Base-by-base conservation (phyloP, 2,113 vertebrate species). In the Tinamus guttatus region DNA sequence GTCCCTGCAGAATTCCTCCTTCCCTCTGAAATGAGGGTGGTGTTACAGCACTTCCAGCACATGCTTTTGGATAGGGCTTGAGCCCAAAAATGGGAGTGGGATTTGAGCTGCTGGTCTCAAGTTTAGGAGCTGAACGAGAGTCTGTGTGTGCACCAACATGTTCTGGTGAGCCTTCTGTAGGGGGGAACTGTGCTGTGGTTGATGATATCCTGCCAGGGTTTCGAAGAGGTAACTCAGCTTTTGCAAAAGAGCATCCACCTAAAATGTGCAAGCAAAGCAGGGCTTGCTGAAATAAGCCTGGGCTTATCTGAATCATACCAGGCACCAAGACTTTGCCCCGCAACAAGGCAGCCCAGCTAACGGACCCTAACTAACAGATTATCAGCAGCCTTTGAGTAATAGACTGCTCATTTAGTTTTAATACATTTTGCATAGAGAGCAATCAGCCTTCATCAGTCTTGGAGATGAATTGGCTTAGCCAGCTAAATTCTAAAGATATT, bases 391-490 rank as follows among this genome's bases (percentile, higher is more conserved):
- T 96, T 98, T 99, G 99, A 99, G 98, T 99, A 99, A 99, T 99
- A 99, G 98, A 99, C 98, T 99, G 98, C 99, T 99, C 98, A 99
- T 99, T 99, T 99, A 98, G 98, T 98, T 98, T 98, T 99, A 99
- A 99, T 99, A 99, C 97, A 97, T 99, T 99, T 99, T 99, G 99
- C 99, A 99, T 99, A 98, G 98, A 99, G 98, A 99, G 98, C 98
- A 98, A 98, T 98, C 98, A 98, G 97, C 98, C 98, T 98, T 99
- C 99, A 99, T 99, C 98, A 98, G 98, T 99, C 99, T 99, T 99
- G 96, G 99, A 99, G 99, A 99, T 99, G 98, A 99, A 99, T 99
- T 98, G 98, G 98, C 97, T 98, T 98, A 98, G 96, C 98, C 87
- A 98, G 98, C 98, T 98, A 98, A 98, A 99, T 98, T 98, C 97